Base-by-base conservation (phyloP, 2,888 invertebrate genomes). In the Agrilus biguttatus region DNA sequence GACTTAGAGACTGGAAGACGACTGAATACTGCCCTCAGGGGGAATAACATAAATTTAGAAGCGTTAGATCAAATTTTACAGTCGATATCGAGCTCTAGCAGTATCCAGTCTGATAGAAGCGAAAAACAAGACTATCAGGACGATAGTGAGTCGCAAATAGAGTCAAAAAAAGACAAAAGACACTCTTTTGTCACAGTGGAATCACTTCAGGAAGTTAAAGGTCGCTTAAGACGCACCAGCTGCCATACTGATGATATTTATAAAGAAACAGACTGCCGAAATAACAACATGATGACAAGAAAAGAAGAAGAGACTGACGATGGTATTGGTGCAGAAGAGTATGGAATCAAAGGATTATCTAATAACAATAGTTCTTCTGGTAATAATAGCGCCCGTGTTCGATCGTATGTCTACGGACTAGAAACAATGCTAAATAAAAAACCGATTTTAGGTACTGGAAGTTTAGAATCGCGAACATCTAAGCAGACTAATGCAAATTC, bases 161-260 rank as follows among this genome's bases (percentile, higher is more conserved):
- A 47, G 35, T 21, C 39, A 3, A 59, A 57, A 46, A 53, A 53
- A 39, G 55, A 56, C 33, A 66, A 67, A 55, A 57, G 65, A 21
- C 62, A 67, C 48, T 67, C 71, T 3, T 76, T 77, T 49, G 68
- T 77, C 6, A 76, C 77, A 1, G 75, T 74, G 4, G 76, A 77
- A 46, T 73, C 74, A 1, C 55, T 77, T 37, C 71, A 75, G 51
- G 75, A 74, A 59, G 74, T 77, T 10, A 67, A 72, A 45, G 74
- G 71, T n/a, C 67, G 72, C 45, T 55, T 77, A 17, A 67, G 74
- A 51, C 70, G 71, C 46, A 66, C 74, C 3, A 71, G 68, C 41
- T 70, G 71, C 8, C 64, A 72, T 8, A 66, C 66, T 37, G 68
- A 52, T 43, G 57, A 61, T 40, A 51, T 58, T 23, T 57, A 61